Base-by-base conservation (phyloP, 2,797 vertebrate genomes). In the Meriones psammophilus region DNA sequence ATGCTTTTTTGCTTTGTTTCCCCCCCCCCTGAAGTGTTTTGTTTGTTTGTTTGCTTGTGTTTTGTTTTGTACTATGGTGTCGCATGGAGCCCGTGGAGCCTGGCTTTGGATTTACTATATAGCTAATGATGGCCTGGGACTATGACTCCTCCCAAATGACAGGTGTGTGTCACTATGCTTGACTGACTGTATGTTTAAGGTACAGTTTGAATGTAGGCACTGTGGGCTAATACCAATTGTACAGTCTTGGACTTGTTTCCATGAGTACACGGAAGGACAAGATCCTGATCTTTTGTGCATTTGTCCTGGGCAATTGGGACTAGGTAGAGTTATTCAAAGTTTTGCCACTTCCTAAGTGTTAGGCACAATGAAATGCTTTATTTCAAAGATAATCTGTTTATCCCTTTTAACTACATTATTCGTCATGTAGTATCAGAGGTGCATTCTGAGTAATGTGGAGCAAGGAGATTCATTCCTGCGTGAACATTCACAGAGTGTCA, bases 361-460 rank as follows among this genome's bases (percentile, higher is more conserved):
- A 81, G 66, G 68, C 42, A 83, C 24, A 54, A 3, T 60, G 50
- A 93, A 90, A 88, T 86, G 42, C 68, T 93, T 0, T n/a, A 22
- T 79, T 79, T 91, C 9, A 77, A 89, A 73, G 36, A 95, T 84
- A 96, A 84, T 36, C n/a, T 76, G 15, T 30, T 90, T 83, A 85
- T 77, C 77, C 60, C 71, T 86, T 39, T 74, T 4, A 85, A 58
- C 3, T 39, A 9, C 15, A 28, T 12, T 15, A 50, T 71, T n/a
- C 9, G 24, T 73, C 56, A 60, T 4, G 1, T n/a, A 42, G 8
- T 71, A 54, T 26, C 56, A 50, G 46, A 20, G 50, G 26, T 50
- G 13, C 28, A 50, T 30, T n/a, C 76, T 54, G 36, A 88, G 39
- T 80, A 39, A 64, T 56, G 36, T 14, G 22, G 58, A 15, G n/a